Evolutionary conservation across 2,113 vertebrate species (phyloP).

Genomic region (Poeciliopsis retropinna): DNA sequence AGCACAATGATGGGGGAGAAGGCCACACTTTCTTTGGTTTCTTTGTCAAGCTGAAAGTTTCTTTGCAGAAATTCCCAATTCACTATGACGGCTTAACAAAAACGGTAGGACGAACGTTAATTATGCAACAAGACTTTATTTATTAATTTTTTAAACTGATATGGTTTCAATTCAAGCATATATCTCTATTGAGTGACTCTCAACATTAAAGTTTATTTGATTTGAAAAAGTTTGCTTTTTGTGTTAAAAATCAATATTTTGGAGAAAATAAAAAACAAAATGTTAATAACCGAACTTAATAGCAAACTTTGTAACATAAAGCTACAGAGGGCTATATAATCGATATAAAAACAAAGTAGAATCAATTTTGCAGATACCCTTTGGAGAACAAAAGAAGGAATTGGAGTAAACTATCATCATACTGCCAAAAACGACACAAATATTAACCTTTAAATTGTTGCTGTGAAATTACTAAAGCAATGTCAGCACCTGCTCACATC

Average conservation of each 20-base stretch:
- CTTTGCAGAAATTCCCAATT: too few relatives aligned
- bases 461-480: conserved; percentile 14
- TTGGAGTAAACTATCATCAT: neutral
- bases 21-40: too few relatives aligned
- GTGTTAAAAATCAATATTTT: neutral
- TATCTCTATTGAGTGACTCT: neutral
- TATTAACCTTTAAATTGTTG: conserved; percentile 45
- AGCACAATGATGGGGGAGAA: too few relatives aligned
- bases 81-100: too few relatives aligned
- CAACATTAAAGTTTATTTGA: neutral
- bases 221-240: neutral
- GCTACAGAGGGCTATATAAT: neutral
- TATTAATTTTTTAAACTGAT: too few relatives aligned
- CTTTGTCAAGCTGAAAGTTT: too few relatives aligned
- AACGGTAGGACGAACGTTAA: too few relatives aligned
- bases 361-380: neutral
- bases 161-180: neutral
- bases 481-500: conserved; percentile 19
- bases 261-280: neutral
- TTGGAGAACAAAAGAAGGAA: conserved; percentile 4
- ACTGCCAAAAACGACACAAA: conserved; percentile 19
- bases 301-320: neutral
- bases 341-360: neutral
- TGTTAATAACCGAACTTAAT: neutral
- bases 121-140: too few relatives aligned